These are phyloP conservation scores for Salmo trutta DNA, from an alignment of 2,797 vertebrate species.

Conservation along the genomic window DNA sequence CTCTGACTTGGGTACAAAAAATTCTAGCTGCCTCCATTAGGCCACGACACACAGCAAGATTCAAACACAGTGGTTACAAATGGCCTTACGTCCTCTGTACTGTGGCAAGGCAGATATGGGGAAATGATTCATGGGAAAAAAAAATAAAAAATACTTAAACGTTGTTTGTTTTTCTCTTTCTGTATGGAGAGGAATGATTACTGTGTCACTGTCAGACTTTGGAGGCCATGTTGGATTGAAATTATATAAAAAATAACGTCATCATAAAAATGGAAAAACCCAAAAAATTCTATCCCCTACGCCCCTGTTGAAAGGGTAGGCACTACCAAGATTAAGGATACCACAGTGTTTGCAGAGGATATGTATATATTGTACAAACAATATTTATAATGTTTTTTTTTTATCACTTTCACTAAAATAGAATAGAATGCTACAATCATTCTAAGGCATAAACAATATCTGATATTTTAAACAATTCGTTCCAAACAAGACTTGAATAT, in stretches of 20 bases:
- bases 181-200: slow-evolving; percentile 82
- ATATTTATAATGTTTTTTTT: slow-evolving; percentile 88
- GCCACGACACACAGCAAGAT: slow-evolving; percentile 94
- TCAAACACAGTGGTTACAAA: slow-evolving; percentile 99
- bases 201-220: slow-evolving; percentile 82
- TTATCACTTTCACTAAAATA: slow-evolving; percentile 97
- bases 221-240: slow-evolving; percentile 94
- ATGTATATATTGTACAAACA: slow-evolving; percentile 97
- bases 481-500: slow-evolving; percentile 99
- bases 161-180: slow-evolving; percentile 71
- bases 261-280: slow-evolving; percentile 69
- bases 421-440: slow-evolving; percentile 99
- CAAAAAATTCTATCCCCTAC: slow-evolving; percentile 96
- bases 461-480: slow-evolving; percentile 99
- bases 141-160: slow-evolving; percentile 79
- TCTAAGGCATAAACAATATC: slow-evolving; percentile 99
- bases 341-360: slow-evolving; percentile 99
- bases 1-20: slow-evolving; percentile 99
- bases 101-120: slow-evolving; percentile 86
- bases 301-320: slow-evolving; percentile 98
- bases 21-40: slow-evolving; percentile 95
- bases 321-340: slow-evolving; percentile 99
- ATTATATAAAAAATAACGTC: slow-evolving; percentile 79
- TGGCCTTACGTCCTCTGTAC: slow-evolving; percentile 86
- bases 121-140: slow-evolving; percentile 80